Percentiles rank a stretch among this genome's conserved stretches.
Conservation (phyloP, 2,113 vertebrate species). For the Cisticola juncidis region DNA sequence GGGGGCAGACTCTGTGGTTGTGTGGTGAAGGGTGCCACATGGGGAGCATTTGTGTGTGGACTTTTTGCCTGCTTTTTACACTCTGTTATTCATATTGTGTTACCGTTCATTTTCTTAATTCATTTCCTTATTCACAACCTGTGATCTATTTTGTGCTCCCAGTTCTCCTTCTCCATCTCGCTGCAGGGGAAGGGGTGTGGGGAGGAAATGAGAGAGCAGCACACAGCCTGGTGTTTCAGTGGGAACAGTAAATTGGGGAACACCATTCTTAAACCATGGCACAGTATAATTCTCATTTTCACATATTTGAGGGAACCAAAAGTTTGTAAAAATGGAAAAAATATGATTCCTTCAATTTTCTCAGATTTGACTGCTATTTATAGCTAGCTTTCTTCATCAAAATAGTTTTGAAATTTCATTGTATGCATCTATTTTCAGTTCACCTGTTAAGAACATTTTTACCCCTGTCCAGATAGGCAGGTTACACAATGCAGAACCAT, state of each 20-base stretch:
- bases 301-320: neutral
- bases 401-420: neutral
- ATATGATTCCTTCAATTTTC: neutral
- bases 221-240: neutral
- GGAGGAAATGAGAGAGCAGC: neutral
- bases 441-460: neutral
- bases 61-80: fast-evolving
- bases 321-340: neutral
- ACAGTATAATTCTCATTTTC: neutral
- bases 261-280: neutral
- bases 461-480: neutral
- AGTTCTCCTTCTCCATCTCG: neutral
- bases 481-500: neutral
- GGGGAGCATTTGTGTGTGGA: neutral
- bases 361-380: neutral
- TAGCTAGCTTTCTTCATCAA: neutral
- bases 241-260: neutral
- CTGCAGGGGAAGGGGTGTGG: neutral
- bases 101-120: neutral
- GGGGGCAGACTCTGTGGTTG: neutral
- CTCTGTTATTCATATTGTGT: neutral
- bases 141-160: neutral
- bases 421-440: neutral
- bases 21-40: fast-evolving
- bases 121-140: neutral